Evolutionary conservation across 2,888 invertebrate genomes (phyloP).

Genomic region (Andricus curvator): DNA sequence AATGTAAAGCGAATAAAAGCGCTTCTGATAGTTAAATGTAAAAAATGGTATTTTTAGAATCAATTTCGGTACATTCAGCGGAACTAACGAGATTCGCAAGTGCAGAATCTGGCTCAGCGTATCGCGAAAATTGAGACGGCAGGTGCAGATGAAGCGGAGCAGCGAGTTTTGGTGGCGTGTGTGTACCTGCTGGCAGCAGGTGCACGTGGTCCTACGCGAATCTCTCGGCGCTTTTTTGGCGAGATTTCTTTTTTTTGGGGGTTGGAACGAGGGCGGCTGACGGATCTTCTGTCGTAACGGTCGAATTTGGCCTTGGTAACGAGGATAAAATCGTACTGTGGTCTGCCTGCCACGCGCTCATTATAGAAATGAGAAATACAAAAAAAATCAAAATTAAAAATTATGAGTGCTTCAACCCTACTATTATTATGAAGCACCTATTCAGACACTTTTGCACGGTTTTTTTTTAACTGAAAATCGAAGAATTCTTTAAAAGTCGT

Average conservation of each 20-base stretch:
- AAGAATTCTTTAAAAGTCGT: background rate
- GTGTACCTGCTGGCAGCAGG: constrained; percentile 59
- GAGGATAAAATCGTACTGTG: background rate
- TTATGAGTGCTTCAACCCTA: background rate
- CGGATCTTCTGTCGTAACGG: constrained; percentile 50
- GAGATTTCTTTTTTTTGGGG: constrained; percentile 54
- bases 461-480: background rate
- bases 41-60: background rate
- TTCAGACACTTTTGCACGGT: background rate
- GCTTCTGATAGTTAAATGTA: too few species aligned
- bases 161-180: constrained; percentile 40
- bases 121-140: constrained; percentile 63
- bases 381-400: background rate
- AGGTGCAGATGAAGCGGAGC: constrained; percentile 61
- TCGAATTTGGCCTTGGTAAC: constrained; percentile 55
- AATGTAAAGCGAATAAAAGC: background rate
- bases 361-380: background rate
- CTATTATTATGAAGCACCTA: background rate
- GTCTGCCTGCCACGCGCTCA: background rate
- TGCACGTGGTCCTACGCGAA: constrained; percentile 61
- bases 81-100: constrained; percentile 11
- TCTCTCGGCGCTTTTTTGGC: constrained; percentile 48
- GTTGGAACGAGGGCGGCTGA: constrained; percentile 48
- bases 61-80: background rate
- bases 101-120: constrained; percentile 43